A percentile compares a stretch with the other conserved stretches of the same genome.
Evolutionary conservation across 2,797 vertebrate species (phyloP).

Genomic region (Pachyuromys duprasi): DNA sequence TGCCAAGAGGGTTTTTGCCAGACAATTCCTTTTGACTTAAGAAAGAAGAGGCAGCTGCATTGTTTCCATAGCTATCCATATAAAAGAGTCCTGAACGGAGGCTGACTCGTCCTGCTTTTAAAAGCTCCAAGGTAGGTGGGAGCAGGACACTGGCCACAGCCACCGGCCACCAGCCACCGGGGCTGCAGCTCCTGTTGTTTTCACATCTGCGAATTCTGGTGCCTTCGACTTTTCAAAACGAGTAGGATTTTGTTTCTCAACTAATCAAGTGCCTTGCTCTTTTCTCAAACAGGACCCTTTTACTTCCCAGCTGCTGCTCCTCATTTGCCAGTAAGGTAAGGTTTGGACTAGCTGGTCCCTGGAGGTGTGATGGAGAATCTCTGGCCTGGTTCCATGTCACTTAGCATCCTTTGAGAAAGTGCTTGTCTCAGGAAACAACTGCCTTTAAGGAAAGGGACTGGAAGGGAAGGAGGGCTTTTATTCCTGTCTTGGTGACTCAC

Average conservation of each 20-base stretch:
- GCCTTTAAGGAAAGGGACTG: slow-evolving; percentile 22
- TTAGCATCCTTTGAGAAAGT: slow-evolving; percentile 69
- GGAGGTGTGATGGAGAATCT: slow-evolving; percentile 34
- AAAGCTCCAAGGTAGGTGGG: slow-evolving; percentile 87
- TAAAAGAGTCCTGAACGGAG: slow-evolving; percentile 83
- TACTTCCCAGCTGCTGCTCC: slow-evolving; percentile 62
- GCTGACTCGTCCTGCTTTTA: slow-evolving; percentile 84
- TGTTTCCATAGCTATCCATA: slow-evolving; percentile 86
- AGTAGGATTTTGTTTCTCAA: neutral
- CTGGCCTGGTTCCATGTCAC: slow-evolving; percentile 59
- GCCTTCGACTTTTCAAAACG: slow-evolving; percentile 44
- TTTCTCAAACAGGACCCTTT: slow-evolving; percentile 80
- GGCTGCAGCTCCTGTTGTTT: slow-evolving; percentile 60
- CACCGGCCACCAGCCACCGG: neutral
- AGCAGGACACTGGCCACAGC: slow-evolving; percentile 39
- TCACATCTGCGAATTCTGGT: slow-evolving; percentile 46
- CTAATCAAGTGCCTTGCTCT: slow-evolving; percentile 57
- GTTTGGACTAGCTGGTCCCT: slow-evolving; percentile 64
- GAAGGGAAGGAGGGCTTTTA: neutral
- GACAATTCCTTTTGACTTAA: slow-evolving; percentile 89
- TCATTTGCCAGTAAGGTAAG: slow-evolving; percentile 84
- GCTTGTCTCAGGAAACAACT: slow-evolving; percentile 59
- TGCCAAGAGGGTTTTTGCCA: slow-evolving; percentile 88
- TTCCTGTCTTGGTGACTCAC: neutral
- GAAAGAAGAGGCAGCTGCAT: slow-evolving; percentile 88